Base-by-base conservation (phyloP, 2,797 vertebrate species). In the Leptatherina wallacei region DNA sequence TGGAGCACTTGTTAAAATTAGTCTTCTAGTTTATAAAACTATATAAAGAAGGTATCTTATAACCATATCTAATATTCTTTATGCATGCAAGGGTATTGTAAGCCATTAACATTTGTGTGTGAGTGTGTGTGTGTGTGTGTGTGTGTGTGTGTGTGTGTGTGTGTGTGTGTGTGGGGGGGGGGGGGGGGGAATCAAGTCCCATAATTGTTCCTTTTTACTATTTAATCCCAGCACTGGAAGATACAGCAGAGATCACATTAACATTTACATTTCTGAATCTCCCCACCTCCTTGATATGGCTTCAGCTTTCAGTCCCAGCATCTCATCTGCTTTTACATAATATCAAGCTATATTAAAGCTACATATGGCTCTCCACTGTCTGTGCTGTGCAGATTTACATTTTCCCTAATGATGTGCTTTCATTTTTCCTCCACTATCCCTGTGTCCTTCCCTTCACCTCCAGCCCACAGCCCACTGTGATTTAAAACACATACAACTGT, bases 381-480 rank as follows among this genome's bases (percentile, higher is more conserved):
- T 89, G 78, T 59, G 65, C 80, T 49, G 80, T 69, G 81, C 85
- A 73, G 86, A 92, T 90, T 93, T 90, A 89, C 88, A 92, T 90
- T 91, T 89, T 93, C 86, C 20, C 87, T 93, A 93, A 94, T 92
- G 90, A 93, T 87, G 90, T 90, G 77, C 85, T 92, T 90, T 92
- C 77, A 71, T 85, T 81, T 82, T 80, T 60, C 80, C 81, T 83
- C 85, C 69, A 52, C 88, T 88, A 77, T 81, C 84, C 88, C 75
- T 60, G 61, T 93, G 92, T 93, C 92, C 92, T 93, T 92, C 91
- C 91, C 82, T 90, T 93, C 91, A 93, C 91, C 93, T 91, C 90
- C 87, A 88, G 86, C 89, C 91, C 85, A 76, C 91, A 86, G 78
- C 88, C 89, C 83, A 71, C 72, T 57, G 85, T 92, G 91, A 92